Evolutionary conservation across 2,113 vertebrate species (phyloP).

Genomic region (Meleagris gallopavo): DNA sequence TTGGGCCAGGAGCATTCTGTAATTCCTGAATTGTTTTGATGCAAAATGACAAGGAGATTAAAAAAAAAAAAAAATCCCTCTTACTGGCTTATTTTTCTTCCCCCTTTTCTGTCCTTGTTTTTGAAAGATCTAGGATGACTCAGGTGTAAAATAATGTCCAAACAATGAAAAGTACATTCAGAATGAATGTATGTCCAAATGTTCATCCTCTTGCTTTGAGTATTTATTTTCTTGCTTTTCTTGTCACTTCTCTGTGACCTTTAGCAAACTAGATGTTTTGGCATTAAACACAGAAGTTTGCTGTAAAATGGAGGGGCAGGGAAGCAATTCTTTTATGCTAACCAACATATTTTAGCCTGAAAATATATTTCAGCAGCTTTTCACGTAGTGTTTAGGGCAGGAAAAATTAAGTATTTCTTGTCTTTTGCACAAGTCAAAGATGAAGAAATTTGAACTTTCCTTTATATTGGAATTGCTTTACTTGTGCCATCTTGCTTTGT

Average conservation of each 20-base stretch:
- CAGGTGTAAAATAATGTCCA: not conserved
- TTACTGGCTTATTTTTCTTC: not conserved
- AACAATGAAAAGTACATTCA: not conserved
- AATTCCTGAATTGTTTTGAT: not conserved
- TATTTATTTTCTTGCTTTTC: not conserved
- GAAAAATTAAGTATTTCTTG: not conserved
- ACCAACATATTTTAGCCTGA: not conserved
- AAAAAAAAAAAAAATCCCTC: not conserved
- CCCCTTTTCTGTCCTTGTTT: not conserved
- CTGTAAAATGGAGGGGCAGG: not conserved
- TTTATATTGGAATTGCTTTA: not conserved
- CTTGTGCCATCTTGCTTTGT: not conserved
- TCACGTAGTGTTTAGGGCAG: not conserved
- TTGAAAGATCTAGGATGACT: not conserved
- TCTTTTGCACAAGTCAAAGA: not conserved
- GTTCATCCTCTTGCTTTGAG: not conserved
- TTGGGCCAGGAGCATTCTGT: not conserved
- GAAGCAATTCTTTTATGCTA: not conserved
- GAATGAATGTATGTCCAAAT: not conserved
- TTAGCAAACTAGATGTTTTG: not conserved
- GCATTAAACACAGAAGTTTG: not conserved
- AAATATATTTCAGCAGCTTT: conserved; percentile 4
- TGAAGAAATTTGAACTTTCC: not conserved
- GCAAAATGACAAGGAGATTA: not conserved
- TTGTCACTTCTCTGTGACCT: not conserved